These are phyloP conservation scores for Muntiacus reevesi DNA, from an alignment of 2,113 vertebrate species.

Conservation along the genomic window DNA sequence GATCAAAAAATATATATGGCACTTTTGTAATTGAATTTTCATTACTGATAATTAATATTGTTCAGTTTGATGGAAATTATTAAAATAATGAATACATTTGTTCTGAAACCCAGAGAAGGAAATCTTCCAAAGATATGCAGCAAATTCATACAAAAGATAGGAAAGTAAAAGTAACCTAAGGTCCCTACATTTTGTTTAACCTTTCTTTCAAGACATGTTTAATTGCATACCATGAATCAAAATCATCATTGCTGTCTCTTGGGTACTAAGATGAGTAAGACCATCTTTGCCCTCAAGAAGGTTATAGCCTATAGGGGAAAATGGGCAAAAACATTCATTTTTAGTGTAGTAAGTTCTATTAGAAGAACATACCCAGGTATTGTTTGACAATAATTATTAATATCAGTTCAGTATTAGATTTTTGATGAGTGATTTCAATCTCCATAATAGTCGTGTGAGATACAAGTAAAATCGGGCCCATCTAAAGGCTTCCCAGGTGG, in stretches of 20 bases:
- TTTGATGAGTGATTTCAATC: background rate
- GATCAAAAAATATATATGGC: background rate
- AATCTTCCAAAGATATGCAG: background rate
- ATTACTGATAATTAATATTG: background rate
- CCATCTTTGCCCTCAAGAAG: background rate
- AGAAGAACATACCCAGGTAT: background rate
- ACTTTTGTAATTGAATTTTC: background rate
- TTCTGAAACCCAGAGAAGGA: background rate
- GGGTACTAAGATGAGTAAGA: background rate
- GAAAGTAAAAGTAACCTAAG: background rate
- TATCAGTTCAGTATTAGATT: background rate
- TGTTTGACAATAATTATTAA: background rate
- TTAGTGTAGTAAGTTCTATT: background rate
- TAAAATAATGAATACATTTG: background rate
- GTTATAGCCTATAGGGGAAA: background rate
- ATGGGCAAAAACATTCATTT: background rate
- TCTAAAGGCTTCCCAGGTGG: background rate
- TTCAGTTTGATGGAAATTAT: background rate
- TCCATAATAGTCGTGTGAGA: background rate
- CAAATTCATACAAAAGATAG: background rate
- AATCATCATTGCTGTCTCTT: background rate
- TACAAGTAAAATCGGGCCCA: background rate
- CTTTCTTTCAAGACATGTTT: background rate
- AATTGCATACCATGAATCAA: background rate
- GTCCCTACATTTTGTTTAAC: background rate